Evolutionary conservation across 92 coral and sea anemone genomes (phyloP), one percentile per base, ranked within the genome.

Genomic region (Heteractis magnifica): DNA sequence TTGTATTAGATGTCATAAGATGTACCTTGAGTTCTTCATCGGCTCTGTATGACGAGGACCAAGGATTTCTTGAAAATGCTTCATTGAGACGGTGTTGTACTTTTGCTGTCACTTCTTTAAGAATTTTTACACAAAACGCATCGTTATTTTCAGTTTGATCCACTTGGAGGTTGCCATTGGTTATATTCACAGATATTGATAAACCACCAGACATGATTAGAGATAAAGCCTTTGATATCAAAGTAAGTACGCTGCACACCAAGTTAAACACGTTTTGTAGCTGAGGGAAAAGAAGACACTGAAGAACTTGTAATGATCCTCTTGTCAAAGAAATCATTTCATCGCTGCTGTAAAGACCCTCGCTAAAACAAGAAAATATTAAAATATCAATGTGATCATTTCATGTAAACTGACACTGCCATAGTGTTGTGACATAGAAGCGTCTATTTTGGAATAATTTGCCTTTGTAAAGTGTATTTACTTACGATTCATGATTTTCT

Each of bases 11-110:
- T 6, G 4, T 19, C 10, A 13, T 6, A 18, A 15, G 19, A 49
- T 26, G 15, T 21, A 87, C 90, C 87, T 71, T 49, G 20, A 87
- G 65, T 72, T 87, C 90, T 50, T 70, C 44, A n/a, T 83, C 70
- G 8, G 12, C 21, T n/a, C 79, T 72, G n/a, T 77, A 68, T 10
- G 3, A 10, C 16, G 79, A 71, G 48, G 70, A 56, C 0, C 52
- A 56, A 48, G 78, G 72, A 16, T 23, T 50, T 8, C 79, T 18
- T 15, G 0, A 1, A 11, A 87, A 49, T 12, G 78, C 49, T 59
- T 80, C 64, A 9, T 65, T 64, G 51, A 88, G 62, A 76, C 82
- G 75, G 53, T 74, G 84, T 76, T 79, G 79, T 48, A 84, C 87
- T 41, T 70, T 65, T 15, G 79, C 87, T 68, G 26, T 72, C 73